Percentiles rank a stretch among this genome's conserved stretches.
These are phyloP conservation scores for Selene dorsalis DNA, from an alignment of 2,797 vertebrate species.

Conservation along the genomic window DNA sequence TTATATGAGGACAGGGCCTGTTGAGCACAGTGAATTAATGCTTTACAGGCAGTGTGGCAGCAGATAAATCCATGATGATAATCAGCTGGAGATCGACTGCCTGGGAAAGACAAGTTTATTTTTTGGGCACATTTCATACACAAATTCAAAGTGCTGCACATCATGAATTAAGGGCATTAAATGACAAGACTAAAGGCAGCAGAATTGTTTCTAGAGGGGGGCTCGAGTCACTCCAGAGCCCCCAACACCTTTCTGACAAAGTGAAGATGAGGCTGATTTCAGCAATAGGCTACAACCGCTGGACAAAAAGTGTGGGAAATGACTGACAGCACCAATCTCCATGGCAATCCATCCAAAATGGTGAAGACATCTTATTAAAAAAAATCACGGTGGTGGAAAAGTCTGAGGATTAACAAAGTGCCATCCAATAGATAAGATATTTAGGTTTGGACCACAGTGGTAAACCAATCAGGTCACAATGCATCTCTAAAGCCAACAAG, in stretches of 20 bases:
- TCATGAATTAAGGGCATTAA: not conserved
- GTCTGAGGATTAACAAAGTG: not conserved
- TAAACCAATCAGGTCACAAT: no score
- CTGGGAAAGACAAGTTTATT: not conserved
- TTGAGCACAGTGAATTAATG: not conserved
- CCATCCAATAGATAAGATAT: not conserved
- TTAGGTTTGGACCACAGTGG: not conserved
- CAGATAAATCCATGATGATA: not conserved
- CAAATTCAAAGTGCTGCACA: not conserved
- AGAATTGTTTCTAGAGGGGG: not conserved
- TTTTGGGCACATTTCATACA: not conserved
- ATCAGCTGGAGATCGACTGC: not conserved
- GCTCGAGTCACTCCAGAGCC: not conserved
- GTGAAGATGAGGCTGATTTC: not conserved
- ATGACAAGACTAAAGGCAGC: not conserved
- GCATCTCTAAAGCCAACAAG: not conserved
- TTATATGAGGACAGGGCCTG: not conserved
- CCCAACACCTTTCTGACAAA: not conserved
- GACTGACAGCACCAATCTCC: not conserved
- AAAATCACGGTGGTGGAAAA: not conserved
- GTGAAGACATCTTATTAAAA: not conserved
- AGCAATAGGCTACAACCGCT: not conserved
- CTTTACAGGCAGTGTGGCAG: not conserved
- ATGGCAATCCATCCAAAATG: not conserved
- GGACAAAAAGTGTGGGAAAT: not conserved